Conservation (phyloP, 2,113 vertebrate species). For the Eudyptes chrysolophus region DNA sequence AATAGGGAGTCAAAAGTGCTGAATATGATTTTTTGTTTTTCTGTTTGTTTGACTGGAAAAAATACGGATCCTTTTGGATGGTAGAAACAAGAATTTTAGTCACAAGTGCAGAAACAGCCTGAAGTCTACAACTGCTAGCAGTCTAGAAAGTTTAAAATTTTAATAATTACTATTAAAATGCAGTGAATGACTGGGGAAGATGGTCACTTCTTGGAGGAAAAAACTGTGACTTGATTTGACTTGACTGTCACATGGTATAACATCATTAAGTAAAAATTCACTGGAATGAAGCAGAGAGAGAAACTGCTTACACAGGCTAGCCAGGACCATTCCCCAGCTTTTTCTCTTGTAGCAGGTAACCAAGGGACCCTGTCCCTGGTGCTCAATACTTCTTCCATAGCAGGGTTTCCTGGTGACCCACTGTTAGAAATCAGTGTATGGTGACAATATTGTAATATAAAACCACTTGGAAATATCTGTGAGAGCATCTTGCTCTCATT, state of each 20-base stretch:
- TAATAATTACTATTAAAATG: not conserved
- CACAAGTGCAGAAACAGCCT: not conserved
- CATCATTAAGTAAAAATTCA: not conserved
- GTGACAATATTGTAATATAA: not conserved
- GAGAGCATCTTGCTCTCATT: not conserved
- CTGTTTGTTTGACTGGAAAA: not conserved
- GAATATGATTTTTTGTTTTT: not conserved
- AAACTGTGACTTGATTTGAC: not conserved
- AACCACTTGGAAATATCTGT: not conserved
- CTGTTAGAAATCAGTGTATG: not conserved
- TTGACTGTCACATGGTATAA: not conserved
- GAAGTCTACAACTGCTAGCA: not conserved
- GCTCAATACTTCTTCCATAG: not conserved
- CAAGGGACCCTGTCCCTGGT: not conserved
- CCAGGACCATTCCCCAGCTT: not conserved
- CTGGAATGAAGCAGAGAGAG: not conserved
- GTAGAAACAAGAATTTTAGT: not conserved
- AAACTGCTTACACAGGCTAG: not conserved
- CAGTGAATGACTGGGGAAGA: not conserved
- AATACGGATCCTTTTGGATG: not conserved
- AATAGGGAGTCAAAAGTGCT: not conserved
- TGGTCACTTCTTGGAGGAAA: not conserved
- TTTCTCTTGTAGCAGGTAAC: not conserved
- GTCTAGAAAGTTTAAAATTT: not conserved
- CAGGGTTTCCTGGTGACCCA: not conserved